Conservation (phyloP, 2,888 invertebrate genomes). For the Melieria omissa region DNA sequence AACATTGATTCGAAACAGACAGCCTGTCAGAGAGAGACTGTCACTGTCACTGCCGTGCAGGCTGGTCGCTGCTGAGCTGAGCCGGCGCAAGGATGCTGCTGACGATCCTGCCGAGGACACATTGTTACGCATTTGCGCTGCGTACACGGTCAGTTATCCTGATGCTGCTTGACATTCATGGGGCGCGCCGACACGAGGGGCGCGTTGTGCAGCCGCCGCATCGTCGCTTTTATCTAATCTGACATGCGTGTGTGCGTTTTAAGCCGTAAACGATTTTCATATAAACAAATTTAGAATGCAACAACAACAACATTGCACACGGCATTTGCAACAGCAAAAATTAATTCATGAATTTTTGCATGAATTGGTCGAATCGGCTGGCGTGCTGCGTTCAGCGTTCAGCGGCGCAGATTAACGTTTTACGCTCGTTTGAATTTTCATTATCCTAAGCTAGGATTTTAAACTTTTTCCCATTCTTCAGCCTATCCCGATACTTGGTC, state of each 20-base stretch:
- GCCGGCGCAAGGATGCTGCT: too few species aligned
- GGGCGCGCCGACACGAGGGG: conserved; percentile 20
- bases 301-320: neutral
- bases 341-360: conserved; percentile 36
- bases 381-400: conserved; percentile 32
- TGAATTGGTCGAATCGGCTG: neutral
- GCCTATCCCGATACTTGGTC: too few species aligned
- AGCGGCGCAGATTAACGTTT: conserved; percentile 62
- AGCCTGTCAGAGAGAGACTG: too few species aligned
- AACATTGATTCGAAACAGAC: too few species aligned
- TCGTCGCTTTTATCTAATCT: conserved; percentile 51
- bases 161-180: conserved; percentile 48
- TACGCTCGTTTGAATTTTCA: conserved; percentile 66
- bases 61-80: too few species aligned
- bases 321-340: conserved; percentile 7
- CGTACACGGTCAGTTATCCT: conserved; percentile 40
- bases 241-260: conserved; percentile 54
- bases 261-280: conserved; percentile 52
- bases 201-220: conserved; percentile 3
- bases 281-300: conserved; percentile 52
- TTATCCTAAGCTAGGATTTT: conserved; percentile 60
- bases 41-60: too few species aligned
- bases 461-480: conserved; percentile 13
- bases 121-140: conserved; percentile 10
- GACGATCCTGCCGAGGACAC: neutral